Base-by-base conservation (phyloP, 1,140 invertebrate genomes). In the Neotoxoptera formosana region DNA sequence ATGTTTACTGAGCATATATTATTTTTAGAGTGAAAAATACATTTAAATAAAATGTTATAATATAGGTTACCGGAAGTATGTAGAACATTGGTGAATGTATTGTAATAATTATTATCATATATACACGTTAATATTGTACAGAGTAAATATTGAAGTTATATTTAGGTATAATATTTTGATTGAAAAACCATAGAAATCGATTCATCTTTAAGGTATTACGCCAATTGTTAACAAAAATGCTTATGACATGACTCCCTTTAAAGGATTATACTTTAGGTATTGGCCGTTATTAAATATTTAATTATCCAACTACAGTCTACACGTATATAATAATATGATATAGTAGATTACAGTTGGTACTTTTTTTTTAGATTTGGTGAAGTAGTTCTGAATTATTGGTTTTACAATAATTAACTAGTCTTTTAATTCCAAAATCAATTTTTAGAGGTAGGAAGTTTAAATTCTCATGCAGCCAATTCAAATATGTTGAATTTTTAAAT, bases 11-110 rank as follows among this genome's bases (percentile, higher is more conserved):
- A 67, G n/a, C 17, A 34, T 76, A 4, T n/a, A 76, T n/a, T 30
- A n/a, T 76, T 76, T 76, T 0, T 76, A 7, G 0, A 76, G 60
- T 76, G 4, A n/a, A 14, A n/a, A n/a, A 17, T n/a, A n/a, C 0
- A 30, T 30, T 67, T 67, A 4, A 25, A 0, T n/a, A 14, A 67
- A 67, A 67, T 67, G 25, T 60, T 60, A 30, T 8, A 56, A 7
- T 8, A 25, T n/a, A 34, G 0, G 0, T 6, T 76, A 34, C 3
- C 0, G 0, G 1, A 76, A 76, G 17, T 14, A n/a, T n/a, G 17
- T 76, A 76, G 14, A n/a, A n/a, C 17, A 76, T 17, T 76, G 14
- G 1, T 30, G 0, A 67, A n/a, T 6, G 25, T 30, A 23, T 67
- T 30, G 30, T 67, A 21, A 7, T 23, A 56, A 76, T 76, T 0